A percentile compares a stretch with the other conserved stretches of the same genome.
Conservation (phyloP, 2,888 invertebrate genomes). For the Lepeophtheirus nordmannii region DNA sequence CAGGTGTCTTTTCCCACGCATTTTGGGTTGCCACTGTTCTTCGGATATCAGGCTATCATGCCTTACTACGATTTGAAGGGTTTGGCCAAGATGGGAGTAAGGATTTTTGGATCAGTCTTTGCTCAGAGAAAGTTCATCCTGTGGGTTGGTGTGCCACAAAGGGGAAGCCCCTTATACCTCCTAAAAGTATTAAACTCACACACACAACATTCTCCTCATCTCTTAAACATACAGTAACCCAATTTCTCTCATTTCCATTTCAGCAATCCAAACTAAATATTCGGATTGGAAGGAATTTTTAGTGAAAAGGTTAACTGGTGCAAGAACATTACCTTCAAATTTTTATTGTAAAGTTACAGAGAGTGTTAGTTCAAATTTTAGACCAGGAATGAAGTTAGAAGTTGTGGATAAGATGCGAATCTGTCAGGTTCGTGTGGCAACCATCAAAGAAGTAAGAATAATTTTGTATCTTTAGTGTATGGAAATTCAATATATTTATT, state of each 20-base stretch:
- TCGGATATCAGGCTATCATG: slow-evolving; percentile 55
- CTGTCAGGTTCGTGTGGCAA: slow-evolving; percentile 71
- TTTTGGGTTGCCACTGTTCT: slow-evolving; percentile 94
- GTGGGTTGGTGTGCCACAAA: slow-evolving; percentile 95
- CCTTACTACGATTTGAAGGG: slow-evolving; percentile 60
- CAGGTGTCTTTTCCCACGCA: slow-evolving; percentile 61
- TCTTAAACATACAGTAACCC: no score
- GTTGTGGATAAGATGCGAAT: slow-evolving; percentile 91
- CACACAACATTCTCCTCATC: neutral
- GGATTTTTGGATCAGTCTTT: slow-evolving; percentile 93
- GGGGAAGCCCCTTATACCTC: slow-evolving; percentile 86
- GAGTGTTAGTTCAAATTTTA: slow-evolving; percentile 31
- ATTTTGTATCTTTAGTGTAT: no score
- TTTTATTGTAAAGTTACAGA: slow-evolving; percentile 61
- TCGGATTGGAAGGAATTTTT: slow-evolving; percentile 91
- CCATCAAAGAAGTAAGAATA: slow-evolving; percentile 55
- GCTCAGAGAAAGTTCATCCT: slow-evolving; percentile 83
- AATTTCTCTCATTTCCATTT: neutral
- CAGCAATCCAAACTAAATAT: slow-evolving; percentile 75
- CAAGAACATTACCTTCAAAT: slow-evolving; percentile 82
- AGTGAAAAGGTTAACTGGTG: slow-evolving; percentile 76
- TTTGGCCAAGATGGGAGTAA: slow-evolving; percentile 70
- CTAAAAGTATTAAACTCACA: slow-evolving; percentile 46
- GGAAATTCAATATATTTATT: no score
- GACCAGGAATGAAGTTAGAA: slow-evolving; percentile 67